Evolutionary conservation across 2,888 invertebrate genomes (phyloP).

Genomic region (Synergus japonicus): DNA sequence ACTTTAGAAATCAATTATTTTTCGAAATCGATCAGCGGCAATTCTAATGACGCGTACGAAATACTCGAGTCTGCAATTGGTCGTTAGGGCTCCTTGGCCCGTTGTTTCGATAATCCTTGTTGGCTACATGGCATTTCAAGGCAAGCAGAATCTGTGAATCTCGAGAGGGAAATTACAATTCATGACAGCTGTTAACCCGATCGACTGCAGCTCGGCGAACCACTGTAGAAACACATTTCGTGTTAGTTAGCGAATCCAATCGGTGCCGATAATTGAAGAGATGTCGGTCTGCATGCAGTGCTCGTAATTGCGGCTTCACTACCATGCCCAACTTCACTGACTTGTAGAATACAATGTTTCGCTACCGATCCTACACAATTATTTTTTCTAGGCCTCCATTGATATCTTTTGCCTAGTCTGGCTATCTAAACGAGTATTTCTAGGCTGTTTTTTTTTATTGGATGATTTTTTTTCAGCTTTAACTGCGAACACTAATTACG

Average conservation of each 20-base stretch:
- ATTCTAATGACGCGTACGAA: background rate
- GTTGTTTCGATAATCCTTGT: background rate
- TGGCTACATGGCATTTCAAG: background rate
- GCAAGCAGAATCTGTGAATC: background rate
- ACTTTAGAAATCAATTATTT: constrained; percentile 2
- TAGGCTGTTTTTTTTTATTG: too few species aligned
- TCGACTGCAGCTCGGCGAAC: background rate
- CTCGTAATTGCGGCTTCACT: constrained; percentile 2
- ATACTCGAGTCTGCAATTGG: background rate
- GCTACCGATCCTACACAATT: background rate
- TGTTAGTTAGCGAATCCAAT: constrained; percentile 12
- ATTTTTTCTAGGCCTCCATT: background rate
- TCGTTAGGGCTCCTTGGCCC: background rate
- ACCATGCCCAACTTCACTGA: background rate
- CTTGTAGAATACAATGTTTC: background rate
- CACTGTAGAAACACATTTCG: constrained; percentile 3
- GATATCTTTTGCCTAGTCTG: background rate
- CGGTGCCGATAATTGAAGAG: background rate
- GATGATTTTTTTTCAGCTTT: too few species aligned
- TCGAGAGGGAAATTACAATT: background rate
- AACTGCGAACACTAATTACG: too few species aligned
- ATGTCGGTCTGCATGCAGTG: background rate
- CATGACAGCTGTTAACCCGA: background rate
- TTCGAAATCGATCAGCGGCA: background rate
- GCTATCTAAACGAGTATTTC: too few species aligned